A percentile compares a stretch with the other conserved stretches of the same genome.
Conservation (phyloP, 2,113 vertebrate species). For the mouse (Mus musculus) region GRCm39 chrX:109119001-109119500, state of each 20-base stretch:
- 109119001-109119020: neutral
- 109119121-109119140: neutral
- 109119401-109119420: neutral
- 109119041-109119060: neutral
- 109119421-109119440: neutral
- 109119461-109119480: neutral
- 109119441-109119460: neutral
- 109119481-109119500: neutral
- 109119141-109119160: neutral
- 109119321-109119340: neutral
- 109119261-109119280: neutral
- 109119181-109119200: neutral
- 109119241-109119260: neutral
- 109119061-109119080: neutral
- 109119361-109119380: neutral
- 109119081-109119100: neutral
- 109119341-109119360: neutral
- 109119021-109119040: conserved; percentile 15
- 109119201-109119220: neutral
- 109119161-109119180: neutral
- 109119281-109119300: neutral
- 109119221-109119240: neutral
- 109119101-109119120: neutral
- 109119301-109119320: neutral
- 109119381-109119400: neutral